Evolutionary conservation across 2,888 invertebrate species (phyloP), one percentile per base, ranked within the genome.

Genomic region (Patella pellucida): DNA sequence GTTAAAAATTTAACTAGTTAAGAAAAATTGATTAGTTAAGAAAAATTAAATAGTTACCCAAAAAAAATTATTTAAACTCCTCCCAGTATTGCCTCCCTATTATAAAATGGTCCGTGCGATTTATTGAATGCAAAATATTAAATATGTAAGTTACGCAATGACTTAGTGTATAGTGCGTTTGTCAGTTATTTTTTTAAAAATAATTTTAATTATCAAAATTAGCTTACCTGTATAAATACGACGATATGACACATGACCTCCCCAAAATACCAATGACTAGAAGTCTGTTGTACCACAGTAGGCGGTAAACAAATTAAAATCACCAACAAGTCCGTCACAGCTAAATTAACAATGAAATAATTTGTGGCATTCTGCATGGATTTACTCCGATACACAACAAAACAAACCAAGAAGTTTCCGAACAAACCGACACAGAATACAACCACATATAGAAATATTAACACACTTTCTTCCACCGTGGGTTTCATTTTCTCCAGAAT

Each of bases 311-410:
- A 62, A 23, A 62, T 62, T 14, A 62, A 62, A 19, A 62, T 23
- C 19, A 62, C 62, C 11, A 62, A 19, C 11, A 62, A 5, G 23
- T 62, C 62, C 62, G 62, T 23, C 2, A 62, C 14, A 19, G 62
- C 62, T 23, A 62, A 62, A 62, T 62, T 62, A 62, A 62, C 62
- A 62, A 62, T 62, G 16, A 62, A 62, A 23, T 23, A 62, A 19
- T 62, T 62, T 0, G 62, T 62, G 19, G 23, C 62, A 62, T 19
- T 23, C 19, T 62, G 62, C 23, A 62, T 12, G 62, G 62, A 19
- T 62, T 62, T 62, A 62, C 62, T 23, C 23, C 23, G 19, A 62
- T 62, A 62, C 23, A 62, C 62, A 3, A 62, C 62, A 62, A 23
- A 62, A 62, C 62, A 62, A 23, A 62, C 62, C 23, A 62, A 62